Base-by-base conservation (phyloP, 1,140 invertebrate genomes). In the Glomeris maerens region DNA sequence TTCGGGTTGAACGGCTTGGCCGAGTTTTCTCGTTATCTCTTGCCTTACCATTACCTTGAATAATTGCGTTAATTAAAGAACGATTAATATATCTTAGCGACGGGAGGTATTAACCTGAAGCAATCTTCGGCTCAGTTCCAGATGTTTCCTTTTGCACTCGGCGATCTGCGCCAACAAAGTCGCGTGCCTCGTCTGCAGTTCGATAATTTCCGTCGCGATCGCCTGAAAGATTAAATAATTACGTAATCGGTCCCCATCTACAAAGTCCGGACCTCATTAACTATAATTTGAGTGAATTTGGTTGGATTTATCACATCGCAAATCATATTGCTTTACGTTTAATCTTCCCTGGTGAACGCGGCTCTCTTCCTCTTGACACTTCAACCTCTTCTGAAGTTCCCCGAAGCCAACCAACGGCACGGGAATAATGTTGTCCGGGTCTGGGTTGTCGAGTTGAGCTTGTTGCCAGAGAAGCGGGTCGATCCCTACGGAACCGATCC, bases 371-470 rank as follows among this genome's bases (percentile, higher is more conserved):
- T 85, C 78, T 50, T 70, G 85, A 55, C 79, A 81, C 47, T 83
- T 77, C n/a, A 88, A 74, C 27, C 91, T 74, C 64, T 80, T 78
- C 60, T 90, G 84, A 0, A 93, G 73, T 65, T 87, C 78, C 40
- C 74, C 72, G 59, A 95, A 94, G 0, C 93, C 92, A 54, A 95
- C 78, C 66, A 96, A 84, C 1, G 91, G 87, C 2, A 92, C 83
- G 0, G 91, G 91, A 59, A 95, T 83, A 48, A 91, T 85, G 57
- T 81, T 79, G 27, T 78, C 77, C 5, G 86, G 77, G 69, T 95
- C 83, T 0, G 91, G 92, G 71, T 96, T 97, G 60, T 95, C 89
- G 23, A 82, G 64, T 62, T 91, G 88, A 0, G 91, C 91, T 66
- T 94, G 88, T 60, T 72, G 63, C 74, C 74, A 75, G 31, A 75